These are phyloP conservation scores for Geotria australis DNA, from an alignment of 2,797 vertebrate genomes.

Conservation along the genomic window DNA sequence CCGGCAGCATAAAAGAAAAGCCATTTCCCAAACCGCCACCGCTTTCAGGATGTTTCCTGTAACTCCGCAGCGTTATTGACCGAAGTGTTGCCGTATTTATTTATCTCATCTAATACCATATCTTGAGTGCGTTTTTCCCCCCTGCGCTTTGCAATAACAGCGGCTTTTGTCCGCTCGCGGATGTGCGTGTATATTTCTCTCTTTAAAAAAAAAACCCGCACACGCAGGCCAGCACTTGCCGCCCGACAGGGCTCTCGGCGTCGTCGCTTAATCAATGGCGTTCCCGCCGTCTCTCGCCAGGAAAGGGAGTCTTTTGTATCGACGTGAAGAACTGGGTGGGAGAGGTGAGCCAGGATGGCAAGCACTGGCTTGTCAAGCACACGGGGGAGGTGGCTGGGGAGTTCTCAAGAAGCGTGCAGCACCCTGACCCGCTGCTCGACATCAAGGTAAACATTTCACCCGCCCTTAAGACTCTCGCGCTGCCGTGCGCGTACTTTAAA, in stretches of 20 bases:
- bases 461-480: too few species aligned
- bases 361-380: slow-evolving; percentile 15
- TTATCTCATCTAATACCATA: too few species aligned
- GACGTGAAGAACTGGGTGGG: slow-evolving; percentile 22
- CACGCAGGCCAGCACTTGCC: too few species aligned
- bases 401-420: slow-evolving; percentile 15
- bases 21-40: too few species aligned
- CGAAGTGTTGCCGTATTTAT: too few species aligned
- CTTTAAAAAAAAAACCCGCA: not conserved
- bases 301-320: slow-evolving; percentile 21
- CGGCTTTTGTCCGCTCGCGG: not conserved
- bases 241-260: too few species aligned
- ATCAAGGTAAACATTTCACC: slow-evolving; percentile 10
- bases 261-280: too few species aligned
- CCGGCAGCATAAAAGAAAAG: too few species aligned
- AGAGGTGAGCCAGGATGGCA: slow-evolving; percentile 7
- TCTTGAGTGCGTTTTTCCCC: not conserved
- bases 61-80: too few species aligned
- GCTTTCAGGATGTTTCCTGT: too few species aligned
- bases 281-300: slow-evolving; percentile 5
- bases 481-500: too few species aligned
- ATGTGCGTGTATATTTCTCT: not conserved
- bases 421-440: slow-evolving; percentile 16
- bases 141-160: not conserved
- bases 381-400: slow-evolving; percentile 11